Conservation (phyloP, 2,113 vertebrate genomes). For the Chionomys nivalis region DNA sequence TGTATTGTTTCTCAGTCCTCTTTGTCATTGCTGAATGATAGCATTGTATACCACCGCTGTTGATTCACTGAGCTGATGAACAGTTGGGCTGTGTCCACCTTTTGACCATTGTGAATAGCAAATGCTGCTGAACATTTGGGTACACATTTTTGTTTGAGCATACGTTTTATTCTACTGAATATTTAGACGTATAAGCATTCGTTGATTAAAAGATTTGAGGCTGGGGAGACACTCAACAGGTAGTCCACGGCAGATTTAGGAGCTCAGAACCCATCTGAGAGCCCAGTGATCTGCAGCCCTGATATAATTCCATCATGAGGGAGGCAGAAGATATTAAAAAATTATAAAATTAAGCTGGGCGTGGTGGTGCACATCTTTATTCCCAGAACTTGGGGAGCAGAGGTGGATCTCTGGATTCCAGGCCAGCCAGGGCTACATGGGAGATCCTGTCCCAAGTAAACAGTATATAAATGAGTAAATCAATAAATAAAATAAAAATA, state of each 20-base stretch:
- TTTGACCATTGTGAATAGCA: not conserved
- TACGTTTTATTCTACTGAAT: not conserved
- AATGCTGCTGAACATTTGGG: not conserved
- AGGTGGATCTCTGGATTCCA: not conserved
- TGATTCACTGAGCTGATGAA: not conserved
- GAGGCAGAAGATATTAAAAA: not conserved
- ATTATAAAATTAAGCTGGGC: not conserved
- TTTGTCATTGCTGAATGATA: not conserved
- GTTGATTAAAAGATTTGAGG: not conserved
- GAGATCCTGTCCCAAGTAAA: not conserved
- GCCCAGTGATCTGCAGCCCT: not conserved
- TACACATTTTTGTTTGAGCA: not conserved
- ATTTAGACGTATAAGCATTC: not conserved
- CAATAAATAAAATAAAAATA: not conserved
- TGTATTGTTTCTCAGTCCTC: not conserved
- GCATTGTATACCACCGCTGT: not conserved
- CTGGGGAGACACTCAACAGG: not conserved
- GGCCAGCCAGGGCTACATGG: not conserved
- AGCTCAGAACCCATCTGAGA: not conserved
- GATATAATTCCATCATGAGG: not conserved
- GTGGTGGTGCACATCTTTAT: not conserved
- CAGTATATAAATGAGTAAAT: not conserved
- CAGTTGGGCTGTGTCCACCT: not conserved
- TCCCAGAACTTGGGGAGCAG: not conserved
- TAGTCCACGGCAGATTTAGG: not conserved